Evolutionary conservation across 2,888 invertebrate species (phyloP).

Genomic region (Chouioia cunea): DNA sequence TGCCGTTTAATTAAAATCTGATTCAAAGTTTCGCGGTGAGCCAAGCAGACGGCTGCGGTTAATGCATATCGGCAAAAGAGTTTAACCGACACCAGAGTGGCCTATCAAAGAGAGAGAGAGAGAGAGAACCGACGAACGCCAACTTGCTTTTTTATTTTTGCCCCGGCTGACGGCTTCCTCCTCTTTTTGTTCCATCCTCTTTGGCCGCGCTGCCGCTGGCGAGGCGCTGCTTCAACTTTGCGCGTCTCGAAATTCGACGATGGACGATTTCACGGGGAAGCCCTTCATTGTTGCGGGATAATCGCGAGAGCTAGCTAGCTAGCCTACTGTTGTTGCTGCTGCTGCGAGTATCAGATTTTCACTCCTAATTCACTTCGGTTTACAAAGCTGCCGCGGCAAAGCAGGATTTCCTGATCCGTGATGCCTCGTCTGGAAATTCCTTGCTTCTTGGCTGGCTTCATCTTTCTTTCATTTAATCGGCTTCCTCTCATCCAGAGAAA

Average conservation of each 20-base stretch:
- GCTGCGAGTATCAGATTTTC: slow-evolving; percentile 23
- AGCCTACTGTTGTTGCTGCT: too few relatives aligned
- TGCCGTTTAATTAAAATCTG: slow-evolving; percentile 68
- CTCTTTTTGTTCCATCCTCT: too few relatives aligned
- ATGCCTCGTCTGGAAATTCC: neutral
- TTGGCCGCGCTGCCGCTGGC: too few relatives aligned
- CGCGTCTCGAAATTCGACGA: slow-evolving; percentile 36
- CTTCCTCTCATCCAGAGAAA: neutral
- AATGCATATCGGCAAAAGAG: slow-evolving; percentile 66
- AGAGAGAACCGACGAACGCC: slow-evolving; percentile 24
- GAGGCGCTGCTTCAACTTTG: too few relatives aligned
- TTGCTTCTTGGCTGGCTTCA: neutral
- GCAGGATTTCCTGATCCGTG: too few relatives aligned
- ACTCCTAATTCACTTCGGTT: slow-evolving; percentile 25
- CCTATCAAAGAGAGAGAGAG: slow-evolving; percentile 42
- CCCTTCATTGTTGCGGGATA: slow-evolving; percentile 26
- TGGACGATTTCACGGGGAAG: slow-evolving; percentile 37
- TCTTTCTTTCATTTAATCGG: neutral
- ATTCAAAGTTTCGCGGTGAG: slow-evolving; percentile 63
- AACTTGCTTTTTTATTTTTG: slow-evolving; percentile 27
- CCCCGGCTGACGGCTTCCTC: neutral
- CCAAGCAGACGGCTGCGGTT: slow-evolving; percentile 65
- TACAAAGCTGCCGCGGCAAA: slow-evolving; percentile 5
- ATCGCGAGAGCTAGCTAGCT: slow-evolving; percentile 1
- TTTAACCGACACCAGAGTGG: slow-evolving; percentile 57